Conservation (phyloP, 2,113 vertebrate species). For the Amphiprion percula region DNA sequence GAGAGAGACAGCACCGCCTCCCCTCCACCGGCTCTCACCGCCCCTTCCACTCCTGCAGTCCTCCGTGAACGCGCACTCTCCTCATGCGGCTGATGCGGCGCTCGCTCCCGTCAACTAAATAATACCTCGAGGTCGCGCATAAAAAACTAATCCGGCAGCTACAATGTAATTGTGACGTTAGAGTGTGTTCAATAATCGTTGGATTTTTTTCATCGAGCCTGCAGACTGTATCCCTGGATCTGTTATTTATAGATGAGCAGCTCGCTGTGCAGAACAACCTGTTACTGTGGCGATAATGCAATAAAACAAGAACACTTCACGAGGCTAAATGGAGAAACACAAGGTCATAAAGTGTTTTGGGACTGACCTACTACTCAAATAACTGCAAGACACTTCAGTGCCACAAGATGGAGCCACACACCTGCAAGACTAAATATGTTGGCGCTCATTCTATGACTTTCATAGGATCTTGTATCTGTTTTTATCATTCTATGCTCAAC, state of each 20-base stretch:
- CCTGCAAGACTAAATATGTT: neutral
- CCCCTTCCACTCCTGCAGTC: neutral
- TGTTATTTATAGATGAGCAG: conserved; percentile 8
- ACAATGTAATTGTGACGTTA: neutral
- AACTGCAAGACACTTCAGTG: neutral
- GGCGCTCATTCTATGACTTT: neutral
- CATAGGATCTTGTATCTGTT: neutral
- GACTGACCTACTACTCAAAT: neutral
- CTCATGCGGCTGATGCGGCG: neutral
- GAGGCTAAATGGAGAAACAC: conserved; percentile 15
- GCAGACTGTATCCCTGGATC: neutral
- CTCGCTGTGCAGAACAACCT: no score
- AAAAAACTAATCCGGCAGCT: neutral
- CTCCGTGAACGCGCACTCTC: neutral
- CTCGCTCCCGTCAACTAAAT: conserved; percentile 10
- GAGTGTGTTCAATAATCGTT: no score
- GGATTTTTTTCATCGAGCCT: no score
- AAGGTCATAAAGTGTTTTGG: conserved; percentile 6
- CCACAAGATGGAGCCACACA: conserved; percentile 66
- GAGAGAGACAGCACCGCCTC: neutral
- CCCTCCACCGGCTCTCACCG: neutral
- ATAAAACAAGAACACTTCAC: neutral
- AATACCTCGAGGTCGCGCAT: neutral
- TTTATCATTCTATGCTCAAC: no score
- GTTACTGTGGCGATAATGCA: neutral